Percentiles rank a stretch among this genome's conserved stretches.
Evolutionary conservation across 1,140 invertebrate genomes (phyloP).

Genomic region (Pachypsylla venusta): DNA sequence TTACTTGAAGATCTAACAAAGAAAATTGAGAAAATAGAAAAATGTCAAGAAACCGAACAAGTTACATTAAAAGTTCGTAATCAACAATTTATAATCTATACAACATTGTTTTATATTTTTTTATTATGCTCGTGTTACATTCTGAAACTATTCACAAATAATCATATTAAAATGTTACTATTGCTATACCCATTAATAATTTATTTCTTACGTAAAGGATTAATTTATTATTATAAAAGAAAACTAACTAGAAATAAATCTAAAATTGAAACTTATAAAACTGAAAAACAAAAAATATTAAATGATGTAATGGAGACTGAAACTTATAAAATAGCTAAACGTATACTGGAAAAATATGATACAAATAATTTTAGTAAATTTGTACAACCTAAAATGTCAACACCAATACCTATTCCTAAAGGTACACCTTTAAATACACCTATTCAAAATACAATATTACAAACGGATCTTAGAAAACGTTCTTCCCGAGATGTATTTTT

Average conservation of each 20-base stretch:
- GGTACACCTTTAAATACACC: neutral
- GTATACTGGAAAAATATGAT: conserved; percentile 76
- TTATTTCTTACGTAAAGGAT: conserved; percentile 46
- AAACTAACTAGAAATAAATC: conserved; percentile 64
- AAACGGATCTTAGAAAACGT: conserved; percentile 1
- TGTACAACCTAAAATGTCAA: neutral
- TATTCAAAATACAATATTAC: neutral
- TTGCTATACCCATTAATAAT: conserved; percentile 1
- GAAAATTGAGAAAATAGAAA: conserved; percentile 8
- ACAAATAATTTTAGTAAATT: neutral
- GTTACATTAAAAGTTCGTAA: neutral
- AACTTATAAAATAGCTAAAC: conserved; percentile 91
- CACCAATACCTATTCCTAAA: conserved; percentile 3
- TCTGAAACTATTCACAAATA: neutral
- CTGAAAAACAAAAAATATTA: conserved; percentile 74
- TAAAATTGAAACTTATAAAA: conserved; percentile 52
- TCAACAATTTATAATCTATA: neutral
- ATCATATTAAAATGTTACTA: neutral
- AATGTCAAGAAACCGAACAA: neutral
- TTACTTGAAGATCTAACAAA: conserved; percentile 5
- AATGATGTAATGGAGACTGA: conserved; percentile 95
- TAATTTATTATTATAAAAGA: conserved; percentile 77
- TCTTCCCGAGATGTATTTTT: neutral
- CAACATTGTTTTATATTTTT: neutral
- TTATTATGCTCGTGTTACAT: neutral